Conservation (phyloP, 2,113 vertebrate species). For the Cacatua alba region DNA sequence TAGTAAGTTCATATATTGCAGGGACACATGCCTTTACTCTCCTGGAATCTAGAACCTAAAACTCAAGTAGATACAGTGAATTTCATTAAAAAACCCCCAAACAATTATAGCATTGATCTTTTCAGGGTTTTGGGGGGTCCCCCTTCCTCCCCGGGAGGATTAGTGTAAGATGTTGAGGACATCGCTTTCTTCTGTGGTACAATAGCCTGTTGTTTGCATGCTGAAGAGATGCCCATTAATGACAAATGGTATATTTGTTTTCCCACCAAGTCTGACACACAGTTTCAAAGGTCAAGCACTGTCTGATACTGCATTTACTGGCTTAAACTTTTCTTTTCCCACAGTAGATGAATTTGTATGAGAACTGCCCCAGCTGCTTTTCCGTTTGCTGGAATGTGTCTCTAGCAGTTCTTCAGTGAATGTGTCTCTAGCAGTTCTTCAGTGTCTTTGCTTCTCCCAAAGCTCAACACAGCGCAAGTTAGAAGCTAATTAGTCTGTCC, state of each 20-base stretch:
- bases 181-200: conserved; percentile 40
- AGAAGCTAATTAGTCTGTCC: conserved; percentile 13
- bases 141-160: background rate
- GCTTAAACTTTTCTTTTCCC: conserved; percentile 70
- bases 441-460: conserved; percentile 39
- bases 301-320: conserved; percentile 66
- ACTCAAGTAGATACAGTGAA: background rate
- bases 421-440: conserved; percentile 54
- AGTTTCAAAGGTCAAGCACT: conserved; percentile 75
- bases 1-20: background rate
- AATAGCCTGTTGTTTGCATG: conserved; percentile 63
- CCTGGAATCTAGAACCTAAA: background rate
- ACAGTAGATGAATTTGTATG: conserved; percentile 60
- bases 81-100: background rate
- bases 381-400: conserved; percentile 51
- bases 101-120: background rate
- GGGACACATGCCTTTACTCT: background rate
- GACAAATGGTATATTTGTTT: conserved; percentile 77
- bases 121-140: too few relatives aligned
- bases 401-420: conserved; percentile 53
- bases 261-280: conserved; percentile 77
- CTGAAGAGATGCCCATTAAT: conserved; percentile 54
- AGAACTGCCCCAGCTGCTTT: conserved; percentile 62
- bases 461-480: conserved; percentile 13
- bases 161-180: conserved; percentile 15